Conservation (phyloP, 2,113 vertebrate species). For the Mastomys coucha region DNA sequence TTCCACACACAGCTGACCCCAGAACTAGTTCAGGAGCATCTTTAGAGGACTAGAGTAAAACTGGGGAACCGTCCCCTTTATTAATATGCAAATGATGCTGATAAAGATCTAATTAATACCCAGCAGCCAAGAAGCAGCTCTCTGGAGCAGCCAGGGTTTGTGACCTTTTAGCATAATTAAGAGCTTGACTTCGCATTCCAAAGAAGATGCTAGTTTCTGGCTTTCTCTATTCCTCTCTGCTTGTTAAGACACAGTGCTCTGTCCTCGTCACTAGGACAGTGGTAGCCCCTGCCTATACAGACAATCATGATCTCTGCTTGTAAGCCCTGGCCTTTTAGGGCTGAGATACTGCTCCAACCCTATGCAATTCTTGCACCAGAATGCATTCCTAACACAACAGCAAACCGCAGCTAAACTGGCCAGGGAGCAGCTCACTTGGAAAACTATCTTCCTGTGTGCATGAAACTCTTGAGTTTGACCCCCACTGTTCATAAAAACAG, state of each 20-base stretch:
- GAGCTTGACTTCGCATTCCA: background rate
- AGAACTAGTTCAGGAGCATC: slow-evolving; percentile 31
- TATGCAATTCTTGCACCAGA: background rate
- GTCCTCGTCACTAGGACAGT: background rate
- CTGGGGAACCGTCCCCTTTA: background rate
- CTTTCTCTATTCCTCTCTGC: background rate
- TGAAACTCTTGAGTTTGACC: no score
- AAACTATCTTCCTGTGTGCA: background rate
- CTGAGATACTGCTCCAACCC: background rate
- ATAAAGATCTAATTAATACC: background rate
- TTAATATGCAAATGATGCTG: background rate
- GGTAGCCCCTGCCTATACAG: background rate
- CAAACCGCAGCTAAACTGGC: background rate
- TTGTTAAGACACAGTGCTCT: background rate
- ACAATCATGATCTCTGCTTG: background rate
- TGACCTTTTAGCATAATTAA: slow-evolving; percentile 44
- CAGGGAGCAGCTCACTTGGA: background rate
- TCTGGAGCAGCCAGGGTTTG: background rate
- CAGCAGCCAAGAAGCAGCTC: background rate
- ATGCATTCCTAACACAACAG: slow-evolving; percentile 24
- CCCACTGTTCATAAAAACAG: slow-evolving; percentile 6
- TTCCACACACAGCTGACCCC: background rate
- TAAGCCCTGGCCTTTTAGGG: background rate
- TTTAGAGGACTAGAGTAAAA: background rate
- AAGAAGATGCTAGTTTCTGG: slow-evolving; percentile 8